Base-by-base conservation (phyloP, 2,797 vertebrate species). In the Glossophaga mutica region DNA sequence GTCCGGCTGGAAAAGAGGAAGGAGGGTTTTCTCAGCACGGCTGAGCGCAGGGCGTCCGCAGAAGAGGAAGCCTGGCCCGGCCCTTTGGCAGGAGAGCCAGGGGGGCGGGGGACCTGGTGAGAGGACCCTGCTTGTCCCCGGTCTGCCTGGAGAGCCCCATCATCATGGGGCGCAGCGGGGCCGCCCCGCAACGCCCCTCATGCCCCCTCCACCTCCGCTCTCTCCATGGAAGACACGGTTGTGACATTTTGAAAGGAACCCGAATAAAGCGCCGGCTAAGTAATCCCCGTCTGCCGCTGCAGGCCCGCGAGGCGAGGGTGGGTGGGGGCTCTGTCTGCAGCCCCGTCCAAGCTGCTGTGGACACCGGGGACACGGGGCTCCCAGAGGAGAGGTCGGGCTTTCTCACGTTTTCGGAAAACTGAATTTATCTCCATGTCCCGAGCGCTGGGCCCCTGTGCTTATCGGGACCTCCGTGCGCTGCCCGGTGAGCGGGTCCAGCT, bases 391-490 rank as follows among this genome's bases (percentile, higher is more conserved):
- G 39, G 79, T 22, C 62, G 68, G 52, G 21, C 78, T 84, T 91
- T 83, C 14, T 55, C 92, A 59, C 32, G n/a, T 93, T 97, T 81
- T 42, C 34, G 91, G 96, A 96, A 98, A 74, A 77, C 76, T 93
- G 94, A 97, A 96, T 71, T 78, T 74, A 5, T 26, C 85, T 89
- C 90, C 92, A 22, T 39, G 77, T 18, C 9, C 87, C 16, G 8
- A 87, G 74, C 83, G 65, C 81, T 9, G 74, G 97, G 87, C 94
- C 90, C 96, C 95, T 87, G 92, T 96, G 94, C 97, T 97, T 97
- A 96, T 97, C 96, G 97, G 98, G 97, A 98, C 97, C 97, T 18
- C 97, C 96, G 90, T 90, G 93, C 85, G 95, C 90, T 96, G 97
- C 96, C 97, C 96, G 97, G 97, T 92, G 95, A 96, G 93, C 88